Conservation (phyloP, 2,797 vertebrate species). For the Karalla daura region DNA sequence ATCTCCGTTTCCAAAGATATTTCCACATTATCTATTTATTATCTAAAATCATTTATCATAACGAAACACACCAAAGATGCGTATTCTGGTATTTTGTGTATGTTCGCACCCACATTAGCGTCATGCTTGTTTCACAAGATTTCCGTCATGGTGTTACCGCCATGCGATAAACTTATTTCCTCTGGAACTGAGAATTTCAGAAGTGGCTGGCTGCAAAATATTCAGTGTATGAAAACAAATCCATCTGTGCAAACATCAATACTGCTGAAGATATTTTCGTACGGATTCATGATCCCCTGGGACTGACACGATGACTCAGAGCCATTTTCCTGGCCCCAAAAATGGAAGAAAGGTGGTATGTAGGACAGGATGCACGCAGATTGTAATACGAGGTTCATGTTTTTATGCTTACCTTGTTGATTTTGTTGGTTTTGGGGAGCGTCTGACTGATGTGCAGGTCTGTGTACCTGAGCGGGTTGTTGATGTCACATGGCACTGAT, state of each 20-base stretch:
- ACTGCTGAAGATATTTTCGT: constrained; percentile 53
- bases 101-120: neutral
- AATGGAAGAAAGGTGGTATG: constrained; percentile 25
- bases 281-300: constrained; percentile 44
- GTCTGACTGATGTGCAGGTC: constrained; percentile 99
- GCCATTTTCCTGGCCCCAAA: constrained; percentile 30
- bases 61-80: neutral
- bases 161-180: constrained; percentile 16
- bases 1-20: neutral
- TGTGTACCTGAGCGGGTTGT: constrained; percentile 96
- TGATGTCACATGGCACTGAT: constrained; percentile 99
- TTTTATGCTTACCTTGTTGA: constrained; percentile 92
- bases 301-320: constrained; percentile 57
- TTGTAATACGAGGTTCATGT: constrained; percentile 6
- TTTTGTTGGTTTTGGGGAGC: constrained; percentile 99
- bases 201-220: constrained; percentile 47
- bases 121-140: constrained; percentile 11
- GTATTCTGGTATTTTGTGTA: neutral
- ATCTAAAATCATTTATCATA: neutral
- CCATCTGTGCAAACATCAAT: constrained; percentile 56
- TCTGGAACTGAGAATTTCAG: constrained; percentile 24
- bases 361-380: constrained; percentile 32
- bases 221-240: constrained; percentile 52
- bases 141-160: constrained; percentile 4
- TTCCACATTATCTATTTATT: neutral